A percentile compares a stretch with the other conserved stretches of the same genome.
These are phyloP conservation scores for Nephotettix cincticeps DNA, from an alignment of 1,140 invertebrate species.

Conservation along the genomic window DNA sequence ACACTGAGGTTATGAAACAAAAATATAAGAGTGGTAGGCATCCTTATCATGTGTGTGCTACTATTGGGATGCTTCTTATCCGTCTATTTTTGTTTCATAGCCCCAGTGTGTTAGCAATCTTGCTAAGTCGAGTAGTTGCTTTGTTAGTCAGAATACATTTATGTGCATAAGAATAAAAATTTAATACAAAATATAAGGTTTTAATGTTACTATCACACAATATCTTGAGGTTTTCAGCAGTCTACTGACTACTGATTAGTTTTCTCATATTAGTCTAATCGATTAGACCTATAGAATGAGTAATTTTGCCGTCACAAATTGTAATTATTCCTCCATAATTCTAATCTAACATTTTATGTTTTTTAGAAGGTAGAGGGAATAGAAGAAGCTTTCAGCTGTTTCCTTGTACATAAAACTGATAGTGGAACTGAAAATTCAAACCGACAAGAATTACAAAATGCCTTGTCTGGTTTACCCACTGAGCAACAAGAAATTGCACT, in stretches of 20 bases:
- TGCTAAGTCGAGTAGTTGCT: no score
- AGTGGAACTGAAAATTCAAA: conserved; percentile 63
- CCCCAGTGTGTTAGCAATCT: no score
- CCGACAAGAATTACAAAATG: conserved; percentile 44
- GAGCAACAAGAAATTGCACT: conserved; percentile 72
- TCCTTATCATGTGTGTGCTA: no score
- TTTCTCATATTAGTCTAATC: neutral
- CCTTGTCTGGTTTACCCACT: conserved; percentile 53
- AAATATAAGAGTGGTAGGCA: no score
- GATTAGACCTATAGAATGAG: neutral
- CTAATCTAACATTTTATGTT: neutral
- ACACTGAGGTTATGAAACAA: no score
- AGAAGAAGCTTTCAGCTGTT: conserved; percentile 85
- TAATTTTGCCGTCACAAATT: neutral
- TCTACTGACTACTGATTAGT: neutral
- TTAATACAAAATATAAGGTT: no score
- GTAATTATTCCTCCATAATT: neutral
- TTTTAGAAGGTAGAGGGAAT: conserved; percentile 74
- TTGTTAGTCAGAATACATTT: no score
- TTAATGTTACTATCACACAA: no score
- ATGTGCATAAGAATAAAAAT: no score
- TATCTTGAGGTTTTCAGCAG: neutral
- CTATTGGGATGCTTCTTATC: no score
- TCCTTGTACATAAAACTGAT: conserved; percentile 70
- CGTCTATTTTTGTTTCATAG: no score